phyloP scores from a whole-genome alignment of 2,113 vertebrate genomes.

The Platichthys flesus region DNA sequence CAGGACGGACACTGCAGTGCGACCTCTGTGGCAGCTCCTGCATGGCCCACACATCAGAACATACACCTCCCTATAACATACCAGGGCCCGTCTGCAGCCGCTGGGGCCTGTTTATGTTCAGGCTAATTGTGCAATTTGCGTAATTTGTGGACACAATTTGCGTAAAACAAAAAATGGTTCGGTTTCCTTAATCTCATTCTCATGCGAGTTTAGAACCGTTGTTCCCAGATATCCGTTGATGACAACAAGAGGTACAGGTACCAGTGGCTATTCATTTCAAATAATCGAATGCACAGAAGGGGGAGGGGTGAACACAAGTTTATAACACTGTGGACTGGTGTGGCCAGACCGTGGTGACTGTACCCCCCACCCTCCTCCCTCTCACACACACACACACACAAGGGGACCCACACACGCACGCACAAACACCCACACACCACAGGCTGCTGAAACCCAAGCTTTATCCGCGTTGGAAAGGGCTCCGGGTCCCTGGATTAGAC shows the following conservation, averaged over 20 bases:
- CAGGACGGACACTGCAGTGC: no score
- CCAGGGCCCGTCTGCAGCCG: no score
- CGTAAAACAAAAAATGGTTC: neutral
- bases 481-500: slow-evolving; percentile 78
- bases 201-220: no score
- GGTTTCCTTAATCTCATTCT: neutral
- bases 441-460: slow-evolving; percentile 79
- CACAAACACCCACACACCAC: slow-evolving; percentile 28
- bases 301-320: no score
- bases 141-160: neutral
- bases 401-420: slow-evolving; percentile 19
- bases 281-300: no score
- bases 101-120: neutral
- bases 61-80: neutral
- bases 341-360: neutral
- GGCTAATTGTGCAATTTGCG: neutral
- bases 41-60: neutral
- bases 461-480: slow-evolving; percentile 81
- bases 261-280: no score
- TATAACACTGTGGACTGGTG: neutral
- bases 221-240: no score
- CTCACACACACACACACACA: neutral
- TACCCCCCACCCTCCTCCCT: neutral
- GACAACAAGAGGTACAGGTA: no score
- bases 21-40: neutral